Conservation (phyloP, 1,140 invertebrate species). For the Drosophila ohnishii region DNA sequence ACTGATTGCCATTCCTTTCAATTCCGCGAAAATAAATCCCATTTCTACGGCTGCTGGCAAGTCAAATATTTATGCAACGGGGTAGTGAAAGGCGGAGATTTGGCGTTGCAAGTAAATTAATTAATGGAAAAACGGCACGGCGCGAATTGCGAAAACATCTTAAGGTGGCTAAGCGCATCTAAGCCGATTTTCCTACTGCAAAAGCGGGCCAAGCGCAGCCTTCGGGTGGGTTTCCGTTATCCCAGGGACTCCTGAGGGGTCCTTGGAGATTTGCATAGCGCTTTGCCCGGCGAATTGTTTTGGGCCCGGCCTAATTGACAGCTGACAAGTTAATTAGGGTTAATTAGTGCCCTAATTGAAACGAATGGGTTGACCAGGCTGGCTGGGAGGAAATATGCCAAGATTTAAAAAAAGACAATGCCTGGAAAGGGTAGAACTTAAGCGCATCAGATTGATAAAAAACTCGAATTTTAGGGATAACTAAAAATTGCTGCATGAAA, state of each 20-base stretch:
- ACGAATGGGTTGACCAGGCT: conserved; percentile 49
- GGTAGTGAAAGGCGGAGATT: conserved; percentile 42
- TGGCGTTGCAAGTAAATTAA: conserved; percentile 68
- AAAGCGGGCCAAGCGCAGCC: conserved; percentile 15
- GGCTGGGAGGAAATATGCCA: no score
- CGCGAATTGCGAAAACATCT: conserved; percentile 25
- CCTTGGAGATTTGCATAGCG: conserved; percentile 48
- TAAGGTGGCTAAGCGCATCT: conserved; percentile 46
- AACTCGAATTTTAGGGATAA: not conserved
- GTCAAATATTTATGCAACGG: conserved; percentile 73
- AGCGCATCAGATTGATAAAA: not conserved
- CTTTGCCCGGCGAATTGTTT: conserved; percentile 37
- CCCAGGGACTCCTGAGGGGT: conserved; percentile 1
- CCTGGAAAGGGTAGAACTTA: no score
- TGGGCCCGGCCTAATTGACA: conserved; percentile 58
- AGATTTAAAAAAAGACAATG: not conserved
- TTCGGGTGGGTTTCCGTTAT: not conserved
- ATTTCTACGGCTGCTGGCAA: conserved; percentile 43
- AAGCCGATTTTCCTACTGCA: conserved; percentile 45
- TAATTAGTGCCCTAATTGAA: conserved; percentile 71
- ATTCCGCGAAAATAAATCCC: conserved; percentile 41
- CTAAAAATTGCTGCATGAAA: not conserved
- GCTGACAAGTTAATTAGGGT: conserved; percentile 71
- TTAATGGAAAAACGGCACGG: conserved; percentile 59
- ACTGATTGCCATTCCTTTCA: conserved; percentile 55